Base-by-base conservation (phyloP, 2,113 vertebrate genomes). In the Ariopsis seemanni region DNA sequence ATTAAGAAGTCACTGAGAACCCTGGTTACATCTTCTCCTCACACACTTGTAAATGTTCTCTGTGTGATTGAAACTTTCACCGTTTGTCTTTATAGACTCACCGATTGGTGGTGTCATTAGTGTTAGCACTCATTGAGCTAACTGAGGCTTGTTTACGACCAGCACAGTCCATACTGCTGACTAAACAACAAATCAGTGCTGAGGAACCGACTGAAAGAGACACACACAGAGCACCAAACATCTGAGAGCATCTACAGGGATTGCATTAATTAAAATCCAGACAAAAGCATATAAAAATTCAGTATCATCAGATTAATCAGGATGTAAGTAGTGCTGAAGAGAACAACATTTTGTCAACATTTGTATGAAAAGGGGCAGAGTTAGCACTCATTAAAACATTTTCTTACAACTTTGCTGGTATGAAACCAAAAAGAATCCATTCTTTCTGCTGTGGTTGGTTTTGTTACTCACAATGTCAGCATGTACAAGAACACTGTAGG, bases 61-160 rank as follows among this genome's bases (percentile, higher is more conserved):
- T 15, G 22, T 9, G 30, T 34, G 34, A 27, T n/a, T 75, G 18
- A 52, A 75, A 75, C 1, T 1, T 75, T 25, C 72, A 0, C 22
- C 6, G 77, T n/a, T 58, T 42, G 53, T 79, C 81, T 91, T 89
- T 88, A 90, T 88, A 74, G 86, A 90, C 87, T 85, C 27, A 8
- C 57, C 22, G 87, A 86, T 48, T 85, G 88, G 50, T 83, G 85
- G 87, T 34, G 74, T 85, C 87, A 80, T 90, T 86, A 90, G 82
- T 60, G 42, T 86, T 79, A 87, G 65, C 80, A 50, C 85, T 91
- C 93, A 94, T 95, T 94, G 92, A 91, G 91, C 93, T 94, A 94
- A 96, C 95, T 94, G 93, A 95, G 93, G 91, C 82, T 90, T 85
- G 86, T 90, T 91, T 90, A 89, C 81, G 18, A 30, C 58, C 52